Evolutionary conservation across 2,888 invertebrate species (phyloP), one percentile per base, ranked within the genome.

Genomic region (Drosophila flavopinicola): DNA sequence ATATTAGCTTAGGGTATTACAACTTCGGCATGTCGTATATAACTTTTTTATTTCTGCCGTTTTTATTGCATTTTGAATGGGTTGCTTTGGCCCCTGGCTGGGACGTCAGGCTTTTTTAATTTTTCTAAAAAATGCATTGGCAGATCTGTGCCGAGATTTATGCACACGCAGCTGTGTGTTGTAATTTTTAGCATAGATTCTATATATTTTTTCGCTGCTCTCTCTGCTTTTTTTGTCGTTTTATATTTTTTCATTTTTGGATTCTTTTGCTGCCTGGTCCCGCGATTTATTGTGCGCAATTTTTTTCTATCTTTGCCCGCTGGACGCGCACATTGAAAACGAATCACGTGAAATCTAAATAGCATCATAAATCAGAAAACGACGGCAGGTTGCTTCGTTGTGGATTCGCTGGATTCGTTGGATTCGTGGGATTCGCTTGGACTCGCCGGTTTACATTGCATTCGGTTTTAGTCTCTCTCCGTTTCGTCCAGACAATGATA

Each of bases 271-370:
- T 45, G 52, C 59, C 59, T 57, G 60, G 35, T n/a, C n/a, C 48
- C 59, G 82, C 82, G 85, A 82, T 82, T 82, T 82, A 82, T 82
- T 78, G 80, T 76, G 78, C 65, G 66, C 85, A 66, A 76, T 78
- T 82, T 82, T 74, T 78, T 80, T 60, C 67, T 77, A 77, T 82
- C 83, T 85, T 75, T 74, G 65, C 59, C 47, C 67, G 65, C 64
- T 78, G 84, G 78, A 76, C 78, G 85, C 86, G 77, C 83, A 71
- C 86, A 84, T 84, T 84, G 83, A 84, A 84, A 84, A 84, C 82
- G 86, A 84, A 84, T 84, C 86, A 84, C 83, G 84, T 86, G 84
- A 78, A 87, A 86, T 86, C 86, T 84, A 86, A 86, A 86, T 86
- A 86, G 86, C 85, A 83, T 83, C 86, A 86, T 86, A 86, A 86